phyloP scores from a whole-genome alignment of 2,113 vertebrate genomes.

The Gymnorhina tibicen region DNA sequence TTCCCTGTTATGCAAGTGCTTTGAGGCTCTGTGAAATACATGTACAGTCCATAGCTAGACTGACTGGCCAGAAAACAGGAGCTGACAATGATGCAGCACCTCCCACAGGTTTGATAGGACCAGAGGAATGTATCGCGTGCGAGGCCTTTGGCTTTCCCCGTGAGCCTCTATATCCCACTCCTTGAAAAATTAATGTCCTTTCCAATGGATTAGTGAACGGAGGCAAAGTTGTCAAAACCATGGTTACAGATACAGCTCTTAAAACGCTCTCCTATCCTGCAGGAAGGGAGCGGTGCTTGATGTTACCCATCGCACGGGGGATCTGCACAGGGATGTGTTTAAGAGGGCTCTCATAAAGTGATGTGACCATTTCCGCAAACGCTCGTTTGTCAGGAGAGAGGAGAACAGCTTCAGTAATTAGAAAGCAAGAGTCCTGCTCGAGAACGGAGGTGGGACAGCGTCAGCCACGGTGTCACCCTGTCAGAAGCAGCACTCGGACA shows the following conservation, averaged over 20 bases:
- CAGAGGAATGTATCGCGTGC: accelerated
- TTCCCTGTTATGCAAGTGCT: not conserved
- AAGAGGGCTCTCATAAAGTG: not conserved
- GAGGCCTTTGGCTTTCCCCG: not conserved
- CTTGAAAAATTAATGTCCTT: not conserved
- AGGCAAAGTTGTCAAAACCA: not conserved
- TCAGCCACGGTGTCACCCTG: accelerated
- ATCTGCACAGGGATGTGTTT: not conserved
- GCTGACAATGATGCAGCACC: not conserved
- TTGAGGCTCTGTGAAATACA: not conserved
- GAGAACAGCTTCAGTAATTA: not conserved
- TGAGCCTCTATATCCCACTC: not conserved
- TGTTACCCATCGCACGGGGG: accelerated
- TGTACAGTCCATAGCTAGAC: accelerated
- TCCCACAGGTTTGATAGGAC: not conserved
- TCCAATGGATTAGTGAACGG: not conserved
- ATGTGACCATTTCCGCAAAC: accelerated
- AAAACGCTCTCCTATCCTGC: not conserved
- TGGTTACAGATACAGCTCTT: not conserved
- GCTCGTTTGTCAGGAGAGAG: not conserved
- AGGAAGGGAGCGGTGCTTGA: not conserved
- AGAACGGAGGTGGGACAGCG: not conserved
- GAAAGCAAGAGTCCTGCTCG: not conserved
- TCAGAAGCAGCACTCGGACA: accelerated
- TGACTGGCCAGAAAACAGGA: not conserved